Evolutionary conservation across 2,797 vertebrate genomes (phyloP), one percentile per base, ranked within the genome.

Genomic region (Thunnus albacares): DNA sequence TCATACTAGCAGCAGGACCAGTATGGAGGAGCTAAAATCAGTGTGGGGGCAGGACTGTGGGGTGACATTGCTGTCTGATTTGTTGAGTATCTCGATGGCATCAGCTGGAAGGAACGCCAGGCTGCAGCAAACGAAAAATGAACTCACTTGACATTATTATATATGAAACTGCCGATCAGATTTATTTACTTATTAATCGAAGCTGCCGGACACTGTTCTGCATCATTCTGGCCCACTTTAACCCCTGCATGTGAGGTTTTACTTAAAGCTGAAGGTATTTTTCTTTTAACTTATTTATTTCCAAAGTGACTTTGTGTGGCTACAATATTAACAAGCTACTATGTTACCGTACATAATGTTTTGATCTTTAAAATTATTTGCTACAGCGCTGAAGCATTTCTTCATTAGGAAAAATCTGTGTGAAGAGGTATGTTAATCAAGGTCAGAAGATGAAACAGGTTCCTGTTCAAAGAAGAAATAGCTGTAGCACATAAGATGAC

Each of bases 281-380:
- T 49, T 79, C 6, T 67, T 41, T 57, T 82, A 38, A 80, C 24
- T 75, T 81, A 80, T 78, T 87, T 69, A 81, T 72, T 68, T 71
- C 53, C 66, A 68, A 12, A 79, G 67, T 78, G 71, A 75, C 69
- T 73, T 60, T 9, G 30, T 28, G 20, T 17, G 13, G 14, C 22
- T 65, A 30, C 56, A 85, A 60, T 81, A 75, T 85, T 75, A 79
- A 87, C 77, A 79, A 75, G 84, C 20, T 52, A 43, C 38, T 20
- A 10, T 71, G 70, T 66, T 84, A 38, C 61, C 7, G 30, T 33
- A 33, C 30, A 81, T 52, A 60, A 76, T 80, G 57, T 78, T 75
- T 80, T 52, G 63, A 76, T 80, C 63, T 78, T 75, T 80, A 10
- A 51, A 45, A 80, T 41, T 4, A 71, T 77, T 77, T 75, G 43